phyloP scores from a whole-genome alignment of 2,113 vertebrate species.

The Spermophilus dauricus region DNA sequence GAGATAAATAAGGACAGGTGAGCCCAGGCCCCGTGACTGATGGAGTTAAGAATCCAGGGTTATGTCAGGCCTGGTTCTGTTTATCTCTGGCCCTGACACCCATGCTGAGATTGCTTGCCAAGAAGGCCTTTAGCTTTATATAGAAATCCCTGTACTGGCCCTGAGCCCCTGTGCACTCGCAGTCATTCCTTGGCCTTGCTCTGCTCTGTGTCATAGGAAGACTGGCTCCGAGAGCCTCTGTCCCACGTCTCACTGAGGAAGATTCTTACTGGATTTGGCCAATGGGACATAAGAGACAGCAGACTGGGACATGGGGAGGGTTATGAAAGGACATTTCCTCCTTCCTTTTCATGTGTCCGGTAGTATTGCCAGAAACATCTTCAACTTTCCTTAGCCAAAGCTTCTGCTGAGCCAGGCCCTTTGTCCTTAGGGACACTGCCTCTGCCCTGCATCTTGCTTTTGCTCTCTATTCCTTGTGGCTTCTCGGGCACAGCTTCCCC shows the following conservation, averaged over 20 bases:
- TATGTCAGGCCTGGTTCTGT: conserved; percentile 20
- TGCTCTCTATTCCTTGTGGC: background rate
- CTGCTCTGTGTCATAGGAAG: conserved; percentile 15
- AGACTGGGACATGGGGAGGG: background rate
- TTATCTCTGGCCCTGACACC: conserved; percentile 11
- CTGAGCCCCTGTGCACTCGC: background rate
- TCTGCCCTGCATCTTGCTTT: background rate
- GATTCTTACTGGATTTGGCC: background rate
- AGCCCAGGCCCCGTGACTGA: background rate
- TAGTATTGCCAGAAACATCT: background rate
- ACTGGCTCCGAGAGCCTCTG: background rate
- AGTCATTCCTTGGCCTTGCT: background rate
- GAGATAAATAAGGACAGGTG: background rate
- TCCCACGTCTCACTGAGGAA: background rate
- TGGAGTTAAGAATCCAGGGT: background rate
- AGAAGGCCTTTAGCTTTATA: conserved; percentile 50
- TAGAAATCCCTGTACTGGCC: background rate
- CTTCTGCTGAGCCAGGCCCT: background rate
- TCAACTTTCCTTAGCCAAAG: background rate
- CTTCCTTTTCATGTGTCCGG: background rate
- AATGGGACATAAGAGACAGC: background rate
- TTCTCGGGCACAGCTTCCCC: background rate
- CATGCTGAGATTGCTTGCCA: background rate
- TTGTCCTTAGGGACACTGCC: background rate
- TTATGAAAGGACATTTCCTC: background rate